phyloP scores from a whole-genome alignment of 2,888 invertebrate species.

The Pomacea canaliculata region DNA sequence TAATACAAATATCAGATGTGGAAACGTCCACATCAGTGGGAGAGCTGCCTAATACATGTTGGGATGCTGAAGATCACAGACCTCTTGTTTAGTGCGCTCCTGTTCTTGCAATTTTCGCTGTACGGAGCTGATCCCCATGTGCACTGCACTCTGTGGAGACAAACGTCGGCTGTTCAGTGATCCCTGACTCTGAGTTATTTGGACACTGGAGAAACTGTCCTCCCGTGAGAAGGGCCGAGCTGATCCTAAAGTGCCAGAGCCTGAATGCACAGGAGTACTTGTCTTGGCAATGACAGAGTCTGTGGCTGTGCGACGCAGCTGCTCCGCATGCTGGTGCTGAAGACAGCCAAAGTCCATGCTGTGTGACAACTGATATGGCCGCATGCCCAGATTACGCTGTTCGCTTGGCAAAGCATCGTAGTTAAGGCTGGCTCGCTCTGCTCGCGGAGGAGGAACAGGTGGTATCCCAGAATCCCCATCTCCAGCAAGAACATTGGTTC shows the following conservation, averaged over 20 bases:
- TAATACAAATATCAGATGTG: too few relatives aligned
- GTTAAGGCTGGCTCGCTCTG: constrained; percentile 29
- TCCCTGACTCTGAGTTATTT: constrained; percentile 34
- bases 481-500: not conserved
- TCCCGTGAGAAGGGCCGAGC: constrained; percentile 26
- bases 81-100: constrained; percentile 62
- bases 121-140: constrained; percentile 64
- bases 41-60: too few relatives aligned
- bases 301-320: constrained; percentile 51
- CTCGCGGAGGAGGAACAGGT: constrained; percentile 19
- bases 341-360: constrained; percentile 55
- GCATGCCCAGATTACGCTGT: constrained; percentile 41
- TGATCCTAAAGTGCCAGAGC: constrained; percentile 17
- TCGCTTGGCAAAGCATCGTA: constrained; percentile 36
- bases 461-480: not conserved
- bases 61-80: constrained; percentile 17
- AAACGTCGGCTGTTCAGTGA: constrained; percentile 40
- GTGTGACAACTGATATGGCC: constrained; percentile 51
- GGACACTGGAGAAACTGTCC: constrained; percentile 32
- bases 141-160: constrained; percentile 56
- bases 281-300: constrained; percentile 53
- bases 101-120: constrained; percentile 62
- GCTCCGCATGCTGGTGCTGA: constrained; percentile 43
- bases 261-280: constrained; percentile 27
- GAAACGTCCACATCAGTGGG: too few relatives aligned